Conservation (phyloP, 2,888 invertebrate species). For the Zaprionus lineosus region DNA sequence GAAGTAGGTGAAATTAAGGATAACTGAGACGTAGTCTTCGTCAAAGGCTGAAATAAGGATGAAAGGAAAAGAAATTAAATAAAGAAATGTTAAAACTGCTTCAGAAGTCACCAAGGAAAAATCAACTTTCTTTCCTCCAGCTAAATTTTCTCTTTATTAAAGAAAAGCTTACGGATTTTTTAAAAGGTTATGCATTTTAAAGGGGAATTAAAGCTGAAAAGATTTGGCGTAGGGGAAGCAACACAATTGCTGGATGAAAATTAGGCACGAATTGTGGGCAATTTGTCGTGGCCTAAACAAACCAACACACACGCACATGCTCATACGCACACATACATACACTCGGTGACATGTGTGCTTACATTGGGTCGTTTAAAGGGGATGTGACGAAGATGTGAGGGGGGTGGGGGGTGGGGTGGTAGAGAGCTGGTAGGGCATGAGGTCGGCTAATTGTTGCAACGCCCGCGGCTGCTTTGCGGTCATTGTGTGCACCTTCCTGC, state of each 20-base stretch:
- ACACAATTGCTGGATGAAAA: constrained; percentile 61
- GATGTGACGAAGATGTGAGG: background rate
- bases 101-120: no score
- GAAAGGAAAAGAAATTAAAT: no score
- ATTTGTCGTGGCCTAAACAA: constrained; percentile 61
- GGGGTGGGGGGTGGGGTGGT: background rate
- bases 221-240: constrained; percentile 14
- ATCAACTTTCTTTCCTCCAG: no score
- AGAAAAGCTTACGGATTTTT: no score
- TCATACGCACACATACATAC: constrained; percentile 12
- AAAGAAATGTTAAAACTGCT: no score
- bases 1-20: no score
- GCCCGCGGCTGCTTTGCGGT: constrained; percentile 59
- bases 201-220: constrained; percentile 8
- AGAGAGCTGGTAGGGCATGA: no score
- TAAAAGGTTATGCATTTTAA: constrained; percentile 19
- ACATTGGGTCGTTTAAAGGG: constrained; percentile 33
- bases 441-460: constrained; percentile 67
- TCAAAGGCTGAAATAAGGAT: no score
- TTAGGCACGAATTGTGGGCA: constrained; percentile 68
- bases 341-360: constrained; percentile 24
- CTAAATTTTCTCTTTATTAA: no score
- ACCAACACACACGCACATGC: constrained; percentile 7
- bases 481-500: constrained; percentile 41
- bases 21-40: no score